Percentiles rank a stretch among this genome's conserved stretches.
phyloP scores from a whole-genome alignment of 2,888 invertebrate genomes.

The Carabus problematicus region DNA sequence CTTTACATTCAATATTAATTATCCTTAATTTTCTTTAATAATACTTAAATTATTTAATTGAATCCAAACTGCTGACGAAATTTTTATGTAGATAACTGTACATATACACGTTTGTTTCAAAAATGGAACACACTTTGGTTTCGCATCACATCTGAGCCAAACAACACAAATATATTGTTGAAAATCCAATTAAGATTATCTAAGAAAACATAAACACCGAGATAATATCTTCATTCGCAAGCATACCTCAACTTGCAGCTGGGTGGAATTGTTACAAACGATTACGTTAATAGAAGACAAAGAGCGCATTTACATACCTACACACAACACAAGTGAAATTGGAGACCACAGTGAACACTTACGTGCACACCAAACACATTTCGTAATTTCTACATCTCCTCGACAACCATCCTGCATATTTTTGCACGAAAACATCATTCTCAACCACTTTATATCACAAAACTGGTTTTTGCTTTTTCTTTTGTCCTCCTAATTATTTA shows the following conservation, averaged over 20 bases:
- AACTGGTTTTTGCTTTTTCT: too few relatives aligned
- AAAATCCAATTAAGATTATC: constrained; percentile 40
- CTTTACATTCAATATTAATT: too few relatives aligned
- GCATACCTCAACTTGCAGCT: constrained; percentile 5
- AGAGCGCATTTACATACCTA: constrained; percentile 35
- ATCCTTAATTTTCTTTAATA: too few relatives aligned
- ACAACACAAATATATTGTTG: constrained; percentile 27
- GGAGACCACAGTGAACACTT: constrained; percentile 8
- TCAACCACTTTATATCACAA: too few relatives aligned
- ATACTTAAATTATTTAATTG: too few relatives aligned
- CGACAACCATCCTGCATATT: not conserved
- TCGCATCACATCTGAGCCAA: too few relatives aligned
- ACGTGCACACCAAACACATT: not conserved
- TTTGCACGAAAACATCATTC: not conserved
- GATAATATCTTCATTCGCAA: constrained; percentile 34
- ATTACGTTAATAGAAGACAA: constrained; percentile 41
- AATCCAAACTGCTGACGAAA: too few relatives aligned
- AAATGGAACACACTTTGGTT: too few relatives aligned
- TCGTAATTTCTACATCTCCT: not conserved
- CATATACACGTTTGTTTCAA: too few relatives aligned
- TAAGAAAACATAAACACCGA: constrained; percentile 36
- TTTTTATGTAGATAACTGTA: too few relatives aligned
- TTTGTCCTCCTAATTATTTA: too few relatives aligned
- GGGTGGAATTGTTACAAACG: constrained; percentile 37
- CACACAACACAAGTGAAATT: too few relatives aligned